Base-by-base conservation (phyloP, 37 sponge, comb jelly and placozoan genomes). In the Oscarella lobularis region DNA sequence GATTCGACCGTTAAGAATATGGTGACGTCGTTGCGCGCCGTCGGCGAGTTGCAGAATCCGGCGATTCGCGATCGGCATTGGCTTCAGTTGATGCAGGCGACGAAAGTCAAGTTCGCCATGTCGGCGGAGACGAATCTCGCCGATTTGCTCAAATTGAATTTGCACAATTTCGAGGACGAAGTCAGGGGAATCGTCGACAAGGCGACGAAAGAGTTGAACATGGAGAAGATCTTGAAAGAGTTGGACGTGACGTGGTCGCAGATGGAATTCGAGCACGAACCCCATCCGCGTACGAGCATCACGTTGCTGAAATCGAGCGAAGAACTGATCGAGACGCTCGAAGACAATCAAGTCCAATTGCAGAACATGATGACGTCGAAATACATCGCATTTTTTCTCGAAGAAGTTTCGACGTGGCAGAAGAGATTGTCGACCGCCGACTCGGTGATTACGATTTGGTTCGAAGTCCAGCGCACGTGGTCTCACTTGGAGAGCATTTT, bases 321-420 rank as follows among this genome's bases (percentile, higher is more conserved):
- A 33, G 72, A 92, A 6, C 39, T 55, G 38, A 91, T 95, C 66
- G 36, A 81, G 31, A 48, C 75, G 66, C 92, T 96, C 83, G 92
- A 96, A 77, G 87, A 72, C 0, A 68, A 93, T 1, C 93, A 93
- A 0, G 98, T 92, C 66, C 76, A 92, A 38, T 78, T 96, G 55
- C 79, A 92, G 84, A 92, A 87, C 55, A 91, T 90, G 37, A 84
- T 3, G 37, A 91, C 91, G 54, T 91, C 91, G 5, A 36, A 80
- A 36, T 93, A 96, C 75, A 83, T 90, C 6, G 87, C 92, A 34
- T 79, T 89, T 20, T 85, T 92, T 20, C 89, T 96, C 93, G 98
- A 96, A 54, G 98, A 96, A 81, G 87, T 88, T n/a, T 87, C 92
- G n/a, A 96, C 92, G 98, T 96, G 98, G 93, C 89, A 92, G 14